A percentile compares a stretch with the other conserved stretches of the same genome.
These are phyloP conservation scores for Camelus bactrianus DNA, from an alignment of 2,113 vertebrate genomes.

Conservation along the genomic window DNA sequence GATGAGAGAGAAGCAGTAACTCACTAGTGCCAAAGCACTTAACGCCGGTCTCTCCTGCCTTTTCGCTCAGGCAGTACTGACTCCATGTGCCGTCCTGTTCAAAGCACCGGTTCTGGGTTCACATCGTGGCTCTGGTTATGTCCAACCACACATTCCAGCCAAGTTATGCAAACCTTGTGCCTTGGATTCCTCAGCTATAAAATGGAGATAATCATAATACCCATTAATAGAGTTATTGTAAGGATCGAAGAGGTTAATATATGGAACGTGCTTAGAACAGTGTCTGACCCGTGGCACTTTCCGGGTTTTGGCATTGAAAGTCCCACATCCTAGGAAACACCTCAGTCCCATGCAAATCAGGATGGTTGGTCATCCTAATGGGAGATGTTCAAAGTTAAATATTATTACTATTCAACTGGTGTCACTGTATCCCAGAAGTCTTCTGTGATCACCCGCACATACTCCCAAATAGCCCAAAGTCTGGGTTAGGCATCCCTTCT, in stretches of 20 bases:
- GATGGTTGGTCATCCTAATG: not conserved
- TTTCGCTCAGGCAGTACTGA: accelerated
- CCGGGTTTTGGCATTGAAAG: not conserved
- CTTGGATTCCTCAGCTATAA: not conserved
- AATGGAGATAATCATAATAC: not conserved
- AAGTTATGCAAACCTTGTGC: not conserved
- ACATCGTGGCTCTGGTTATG: not conserved
- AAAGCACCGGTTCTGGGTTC: not conserved
- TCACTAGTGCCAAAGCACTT: accelerated
- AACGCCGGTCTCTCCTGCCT: not conserved
- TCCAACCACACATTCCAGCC: not conserved
- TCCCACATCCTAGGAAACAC: not conserved
- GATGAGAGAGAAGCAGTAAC: too few species aligned
- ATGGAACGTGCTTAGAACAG: not conserved
- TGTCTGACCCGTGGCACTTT: not conserved
- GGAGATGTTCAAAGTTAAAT: not conserved
- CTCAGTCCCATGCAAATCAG: not conserved
- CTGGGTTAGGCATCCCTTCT: not conserved
- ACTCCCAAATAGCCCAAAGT: not conserved
- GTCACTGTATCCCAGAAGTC: not conserved
- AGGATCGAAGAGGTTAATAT: not conserved
- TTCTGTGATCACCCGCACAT: not conserved
- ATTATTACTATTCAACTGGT: not conserved
- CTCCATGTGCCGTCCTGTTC: accelerated
- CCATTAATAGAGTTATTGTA: not conserved